Evolutionary conservation across 2,113 vertebrate genomes (phyloP), one percentile per base, ranked within the genome.

Genomic region (Rhagologus leucostigma): DNA sequence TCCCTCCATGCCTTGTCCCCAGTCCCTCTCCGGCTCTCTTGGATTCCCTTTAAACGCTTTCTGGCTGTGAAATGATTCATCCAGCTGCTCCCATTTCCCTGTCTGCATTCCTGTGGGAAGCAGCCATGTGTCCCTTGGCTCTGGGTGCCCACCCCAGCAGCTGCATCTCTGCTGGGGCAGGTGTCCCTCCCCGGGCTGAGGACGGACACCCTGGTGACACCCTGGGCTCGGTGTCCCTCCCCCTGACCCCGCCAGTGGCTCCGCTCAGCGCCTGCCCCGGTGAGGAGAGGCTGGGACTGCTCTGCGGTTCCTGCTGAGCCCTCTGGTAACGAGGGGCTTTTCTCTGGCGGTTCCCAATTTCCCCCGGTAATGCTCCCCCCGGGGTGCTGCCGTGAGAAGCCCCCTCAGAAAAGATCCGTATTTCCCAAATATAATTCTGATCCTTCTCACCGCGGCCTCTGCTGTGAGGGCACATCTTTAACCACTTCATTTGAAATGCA

Each of bases 321-420:
- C 63, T 22, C 33, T 13, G 4, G 1, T 7, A 32, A 22, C 20
- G 2, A 16, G 16, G 8, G 5, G 16, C 3, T 22, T 4, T 26
- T 16, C 87, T 11, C 2, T 4, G 32, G 30, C 4, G 3, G 1
- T 14, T 41, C 33, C 47, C 35, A 57, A 11, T 26, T 27, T 23
- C 20, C 47, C 14, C 33, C 4, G 7, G 56, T 33, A 30, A 30
- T 33, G 42, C 56, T 41, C 20, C 0, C n/a, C 3, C 15, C 3
- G 21, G 29, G 27, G 6, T 6, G 52, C 63, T 69, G 47, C n/a
- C 7, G 0, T 17, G 32, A 49, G 47, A 19, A 23, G 13, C 30
- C 35, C 42, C 5, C 16, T 21, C 13, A 13, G 47, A 22, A 30
- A 39, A 39, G 6, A 24, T 1, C 7, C 0, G 0, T 13, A 9